Conservation (phyloP, 2,113 vertebrate species). For the Noturus placidus region DNA sequence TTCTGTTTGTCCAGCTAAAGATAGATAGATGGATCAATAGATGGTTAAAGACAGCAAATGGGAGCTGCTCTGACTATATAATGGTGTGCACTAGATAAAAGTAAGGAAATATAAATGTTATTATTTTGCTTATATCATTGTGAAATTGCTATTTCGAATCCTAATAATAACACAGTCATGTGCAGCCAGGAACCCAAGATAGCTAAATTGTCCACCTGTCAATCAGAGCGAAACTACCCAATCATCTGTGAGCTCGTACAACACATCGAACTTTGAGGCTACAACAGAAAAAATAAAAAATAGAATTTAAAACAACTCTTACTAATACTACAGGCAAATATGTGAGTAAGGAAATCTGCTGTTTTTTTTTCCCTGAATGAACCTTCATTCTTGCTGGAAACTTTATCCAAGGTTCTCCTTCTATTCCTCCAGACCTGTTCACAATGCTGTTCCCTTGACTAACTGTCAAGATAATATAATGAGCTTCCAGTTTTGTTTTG, state of each 20-base stretch:
- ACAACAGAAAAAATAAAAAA: background rate
- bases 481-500: background rate
- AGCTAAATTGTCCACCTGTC: background rate
- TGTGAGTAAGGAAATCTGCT: background rate
- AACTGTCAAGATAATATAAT: background rate
- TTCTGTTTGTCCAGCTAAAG: background rate
- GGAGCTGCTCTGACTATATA: background rate
- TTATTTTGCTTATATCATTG: background rate
- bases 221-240: background rate
- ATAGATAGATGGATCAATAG: background rate
- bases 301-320: background rate
- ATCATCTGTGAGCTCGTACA: background rate
- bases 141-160: background rate
- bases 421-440: background rate
- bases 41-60: background rate
- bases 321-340: background rate
- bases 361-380: too few species aligned
- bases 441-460: background rate
- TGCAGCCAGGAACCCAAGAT: background rate
- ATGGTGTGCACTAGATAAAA: background rate
- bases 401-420: background rate
- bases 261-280: background rate
- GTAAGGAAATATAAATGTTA: conserved; percentile 15
- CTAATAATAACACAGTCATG: background rate
- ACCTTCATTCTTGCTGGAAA: background rate